These are phyloP conservation scores for Gallinago undulata DNA, from an alignment of 2,113 vertebrate species.

Conservation along the genomic window DNA sequence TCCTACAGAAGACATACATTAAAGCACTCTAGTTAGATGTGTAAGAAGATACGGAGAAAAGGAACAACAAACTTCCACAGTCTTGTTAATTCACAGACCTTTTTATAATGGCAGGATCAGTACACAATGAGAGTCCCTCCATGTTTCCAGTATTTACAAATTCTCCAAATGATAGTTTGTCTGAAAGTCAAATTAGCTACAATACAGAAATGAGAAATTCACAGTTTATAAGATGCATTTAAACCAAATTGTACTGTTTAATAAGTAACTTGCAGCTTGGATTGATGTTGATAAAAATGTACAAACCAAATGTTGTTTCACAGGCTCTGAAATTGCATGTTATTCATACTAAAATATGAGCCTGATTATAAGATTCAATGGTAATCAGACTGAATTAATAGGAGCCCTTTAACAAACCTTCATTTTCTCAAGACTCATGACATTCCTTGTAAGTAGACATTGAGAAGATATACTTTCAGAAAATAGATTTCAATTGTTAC, in stretches of 20 bases:
- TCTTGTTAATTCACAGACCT: background rate
- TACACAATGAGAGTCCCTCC: background rate
- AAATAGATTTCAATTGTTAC: constrained; percentile 54
- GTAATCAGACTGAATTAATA: constrained; percentile 79
- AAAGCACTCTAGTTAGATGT: constrained; percentile 11
- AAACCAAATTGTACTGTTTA: constrained; percentile 69
- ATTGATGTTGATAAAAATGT: constrained; percentile 63
- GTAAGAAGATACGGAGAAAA: background rate
- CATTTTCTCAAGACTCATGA: constrained; percentile 60
- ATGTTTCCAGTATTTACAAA: constrained; percentile 44
- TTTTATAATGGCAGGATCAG: background rate
- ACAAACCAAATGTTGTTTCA: constrained; percentile 66
- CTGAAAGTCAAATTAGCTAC: constrained; percentile 56
- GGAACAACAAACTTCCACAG: background rate
- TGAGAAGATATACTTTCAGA: constrained; percentile 1
- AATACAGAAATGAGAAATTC: constrained; percentile 32
- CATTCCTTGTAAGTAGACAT: constrained; percentile 55
- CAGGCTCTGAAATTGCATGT: constrained; percentile 65
- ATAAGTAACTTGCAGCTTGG: constrained; percentile 66
- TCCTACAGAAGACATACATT: constrained; percentile 21
- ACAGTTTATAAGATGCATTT: constrained; percentile 58
- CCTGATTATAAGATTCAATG: constrained; percentile 74
- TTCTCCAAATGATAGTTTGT: constrained; percentile 28
- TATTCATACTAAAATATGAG: constrained; percentile 74
- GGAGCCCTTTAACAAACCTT: constrained; percentile 65